Evolutionary conservation across 2,113 vertebrate genomes (phyloP).

Genomic region (Psittacus erithacus): DNA sequence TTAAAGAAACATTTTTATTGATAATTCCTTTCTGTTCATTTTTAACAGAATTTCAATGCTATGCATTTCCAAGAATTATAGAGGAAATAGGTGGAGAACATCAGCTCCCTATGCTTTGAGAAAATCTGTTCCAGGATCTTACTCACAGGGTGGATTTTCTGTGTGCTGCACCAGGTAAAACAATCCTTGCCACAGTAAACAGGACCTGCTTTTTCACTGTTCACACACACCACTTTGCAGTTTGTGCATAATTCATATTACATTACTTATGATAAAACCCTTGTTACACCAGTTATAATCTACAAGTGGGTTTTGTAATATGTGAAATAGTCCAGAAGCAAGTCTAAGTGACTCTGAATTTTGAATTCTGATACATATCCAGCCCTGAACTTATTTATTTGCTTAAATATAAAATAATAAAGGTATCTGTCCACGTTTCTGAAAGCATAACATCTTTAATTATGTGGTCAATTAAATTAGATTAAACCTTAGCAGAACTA

Average conservation of each 20-base stretch:
- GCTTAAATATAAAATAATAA: background rate
- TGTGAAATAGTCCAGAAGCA: background rate
- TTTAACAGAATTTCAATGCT: background rate
- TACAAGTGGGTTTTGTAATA: background rate
- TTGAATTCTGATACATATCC: background rate
- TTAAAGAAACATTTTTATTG: background rate
- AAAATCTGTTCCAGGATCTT: background rate
- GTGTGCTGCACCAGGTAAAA: background rate
- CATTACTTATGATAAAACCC: background rate
- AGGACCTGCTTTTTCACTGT: background rate
- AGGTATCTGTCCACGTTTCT: background rate
- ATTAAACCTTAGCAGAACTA: background rate
- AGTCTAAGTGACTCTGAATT: background rate
- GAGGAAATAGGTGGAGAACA: background rate
- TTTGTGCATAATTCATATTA: background rate
- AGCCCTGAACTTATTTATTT: background rate
- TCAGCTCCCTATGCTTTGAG: background rate
- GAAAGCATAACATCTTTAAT: background rate
- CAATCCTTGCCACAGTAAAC: background rate
- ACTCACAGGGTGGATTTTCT: background rate
- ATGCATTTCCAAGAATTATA: background rate
- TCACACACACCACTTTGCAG: background rate
- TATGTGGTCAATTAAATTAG: conserved; percentile 1
- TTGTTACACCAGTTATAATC: background rate
- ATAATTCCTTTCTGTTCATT: background rate